Evolutionary conservation across 1,140 invertebrate species (phyloP).

Genomic region (Carcinoscorpius rotundicauda): DNA sequence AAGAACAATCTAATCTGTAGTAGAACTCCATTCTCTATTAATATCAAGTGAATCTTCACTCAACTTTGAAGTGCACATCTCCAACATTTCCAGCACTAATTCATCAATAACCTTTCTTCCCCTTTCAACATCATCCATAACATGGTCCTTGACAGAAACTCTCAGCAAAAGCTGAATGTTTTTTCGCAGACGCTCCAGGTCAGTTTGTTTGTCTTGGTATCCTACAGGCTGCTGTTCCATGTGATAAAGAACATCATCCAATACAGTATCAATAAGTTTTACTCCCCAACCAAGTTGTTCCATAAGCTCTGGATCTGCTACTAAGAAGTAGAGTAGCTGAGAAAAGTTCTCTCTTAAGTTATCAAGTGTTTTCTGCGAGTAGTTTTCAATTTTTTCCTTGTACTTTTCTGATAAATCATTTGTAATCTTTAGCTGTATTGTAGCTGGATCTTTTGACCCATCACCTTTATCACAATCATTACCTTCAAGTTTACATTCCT

Average conservation of each 20-base stretch:
- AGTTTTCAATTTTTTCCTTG: neutral
- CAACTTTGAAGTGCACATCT: neutral
- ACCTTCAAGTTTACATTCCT: no score
- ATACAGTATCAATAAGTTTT: conserved; percentile 13
- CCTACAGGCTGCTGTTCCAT: conserved; percentile 9
- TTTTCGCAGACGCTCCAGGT: conserved; percentile 10
- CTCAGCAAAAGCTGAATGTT: conserved; percentile 14
- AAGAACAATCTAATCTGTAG: no score
- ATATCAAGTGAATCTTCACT: no score
- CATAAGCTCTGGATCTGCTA: conserved; percentile 18
- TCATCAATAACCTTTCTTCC: conserved; percentile 11
- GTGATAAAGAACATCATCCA: conserved; percentile 9
- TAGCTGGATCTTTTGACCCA: conserved; percentile 1
- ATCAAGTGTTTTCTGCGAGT: neutral
- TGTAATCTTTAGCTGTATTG: neutral
- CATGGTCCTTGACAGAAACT: conserved; percentile 11
- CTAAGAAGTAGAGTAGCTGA: conserved; percentile 11
- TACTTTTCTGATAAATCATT: conserved; percentile 1
- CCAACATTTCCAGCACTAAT: conserved; percentile 14
- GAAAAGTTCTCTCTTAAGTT: conserved; percentile 15
- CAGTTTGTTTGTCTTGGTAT: conserved; percentile 4
- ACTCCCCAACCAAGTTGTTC: conserved; percentile 12
- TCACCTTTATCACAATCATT: neutral
- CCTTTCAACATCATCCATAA: conserved; percentile 14
- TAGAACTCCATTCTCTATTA: no score